These are phyloP conservation scores for Circaetus cinerascens DNA, from an alignment of 2,113 vertebrate genomes.

Conservation along the genomic window DNA sequence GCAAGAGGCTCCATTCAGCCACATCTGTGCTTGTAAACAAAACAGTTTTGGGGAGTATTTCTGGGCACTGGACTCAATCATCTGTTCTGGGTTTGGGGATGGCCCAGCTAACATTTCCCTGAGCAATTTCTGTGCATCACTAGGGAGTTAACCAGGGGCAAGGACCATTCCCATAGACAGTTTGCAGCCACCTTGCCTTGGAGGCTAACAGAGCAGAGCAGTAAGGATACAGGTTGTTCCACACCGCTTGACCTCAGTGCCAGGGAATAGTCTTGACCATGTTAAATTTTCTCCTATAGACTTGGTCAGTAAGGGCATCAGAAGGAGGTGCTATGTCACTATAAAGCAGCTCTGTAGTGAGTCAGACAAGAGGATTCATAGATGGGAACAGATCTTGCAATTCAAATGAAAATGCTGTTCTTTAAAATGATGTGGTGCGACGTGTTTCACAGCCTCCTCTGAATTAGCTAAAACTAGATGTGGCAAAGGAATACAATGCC, in stretches of 20 bases:
- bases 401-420: not conserved
- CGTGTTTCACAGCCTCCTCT: not conserved
- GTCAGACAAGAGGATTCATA: not conserved
- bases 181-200: not conserved
- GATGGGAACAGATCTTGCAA: not conserved
- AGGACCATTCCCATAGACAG: not conserved
- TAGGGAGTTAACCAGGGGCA: not conserved
- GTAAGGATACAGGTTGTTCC: not conserved
- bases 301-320: not conserved
- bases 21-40: not conserved
- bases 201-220: not conserved
- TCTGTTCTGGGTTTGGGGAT: not conserved
- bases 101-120: not conserved
- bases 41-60: not conserved
- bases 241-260: fast-evolving
- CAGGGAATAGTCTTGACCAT: not conserved
- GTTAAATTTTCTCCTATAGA: not conserved
- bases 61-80: not conserved
- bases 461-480: slow-evolving; percentile 18
- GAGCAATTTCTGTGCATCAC: not conserved
- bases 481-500: slow-evolving; percentile 41
- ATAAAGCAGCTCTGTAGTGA: not conserved
- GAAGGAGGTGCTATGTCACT: not conserved
- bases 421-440: not conserved
- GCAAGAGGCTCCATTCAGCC: not conserved